Evolutionary conservation across 2,797 vertebrate genomes (phyloP).

Genomic region (Alfaro cultratus): DNA sequence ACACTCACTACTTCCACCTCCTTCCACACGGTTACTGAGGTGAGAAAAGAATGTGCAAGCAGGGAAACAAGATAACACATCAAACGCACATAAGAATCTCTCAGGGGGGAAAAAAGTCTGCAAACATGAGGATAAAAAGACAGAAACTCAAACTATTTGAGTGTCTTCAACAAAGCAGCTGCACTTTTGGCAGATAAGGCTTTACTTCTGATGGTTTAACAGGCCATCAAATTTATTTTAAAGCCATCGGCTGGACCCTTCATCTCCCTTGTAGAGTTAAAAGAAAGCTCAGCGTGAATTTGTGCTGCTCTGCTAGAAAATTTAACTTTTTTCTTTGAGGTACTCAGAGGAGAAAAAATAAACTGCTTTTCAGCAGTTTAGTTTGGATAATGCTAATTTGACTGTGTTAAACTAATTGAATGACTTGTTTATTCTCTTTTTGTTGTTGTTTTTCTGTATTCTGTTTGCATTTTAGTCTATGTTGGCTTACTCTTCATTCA

Average conservation of each 20-base stretch:
- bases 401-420: background rate
- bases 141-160: conserved; percentile 19
- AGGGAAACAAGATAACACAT: conserved; percentile 37
- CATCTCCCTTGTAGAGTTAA: background rate
- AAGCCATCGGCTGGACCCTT: background rate
- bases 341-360: background rate
- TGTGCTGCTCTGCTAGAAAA: background rate
- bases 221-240: background rate
- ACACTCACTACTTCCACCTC: conserved; percentile 34
- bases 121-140: conserved; percentile 34
- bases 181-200: conserved; percentile 1
- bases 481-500: background rate
- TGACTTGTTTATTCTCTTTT: background rate
- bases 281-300: background rate
- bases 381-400: background rate
- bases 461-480: background rate
- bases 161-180: conserved; percentile 47
- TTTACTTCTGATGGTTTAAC: background rate
- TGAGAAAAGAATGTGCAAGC: conserved; percentile 49
- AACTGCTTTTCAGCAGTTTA: background rate
- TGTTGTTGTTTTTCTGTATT: background rate
- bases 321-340: background rate
- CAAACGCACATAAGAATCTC: conserved; percentile 27
- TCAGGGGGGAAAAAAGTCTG: conserved; percentile 6
- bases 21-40: conserved; percentile 42